Base-by-base conservation (phyloP, 2,888 invertebrate genomes). In the Aporophyla nigra region DNA sequence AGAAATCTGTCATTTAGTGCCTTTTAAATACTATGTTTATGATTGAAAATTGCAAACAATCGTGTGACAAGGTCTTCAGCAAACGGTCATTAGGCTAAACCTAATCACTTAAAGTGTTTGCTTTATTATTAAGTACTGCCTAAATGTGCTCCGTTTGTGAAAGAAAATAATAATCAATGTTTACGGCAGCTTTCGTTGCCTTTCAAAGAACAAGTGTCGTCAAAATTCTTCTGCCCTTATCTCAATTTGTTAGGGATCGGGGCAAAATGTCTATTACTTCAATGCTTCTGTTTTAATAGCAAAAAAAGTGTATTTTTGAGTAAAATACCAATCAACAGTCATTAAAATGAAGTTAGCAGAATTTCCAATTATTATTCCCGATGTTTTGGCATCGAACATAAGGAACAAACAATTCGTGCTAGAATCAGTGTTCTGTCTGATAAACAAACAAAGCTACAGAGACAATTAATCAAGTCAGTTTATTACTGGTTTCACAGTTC, bases 381-480 rank as follows among this genome's bases (percentile, higher is more conserved):
- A 24, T 67, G 33, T 19, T 67, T 75, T 81, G 75, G 46, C 62
- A 56, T 62, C 33, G 12, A 33, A 40, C 19, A 21, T 46, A 43
- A 56, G 9, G 46, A 62, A 53, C 40, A 65, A 67, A 58, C 68
- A 62, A 46, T 62, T 10, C 24, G 43, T 68, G 62, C 46, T 56
- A 79, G 56, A 66, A 43, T 49, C 68, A 40, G 51, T 74, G 51
- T 72, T 21, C 46, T 74, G 27, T 72, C 24, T 68, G 5, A 27
- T 69, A 76, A 81, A 69, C 14, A 81, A 79, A 69, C 46, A 58
- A 49, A 61, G 51, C 54, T 19, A 27, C 54, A 14, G 12, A 66
- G 6, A 24, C 24, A 43, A 24, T 51, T 53, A 43, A 80, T 74
- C 54, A 24, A 63, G 19, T 9, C 4, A 19, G 7, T 68, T 62